Percentiles rank a stretch among this genome's conserved stretches.
Conservation (phyloP, 2,888 invertebrate genomes). For the Drosophila pseudotakahashii region DNA sequence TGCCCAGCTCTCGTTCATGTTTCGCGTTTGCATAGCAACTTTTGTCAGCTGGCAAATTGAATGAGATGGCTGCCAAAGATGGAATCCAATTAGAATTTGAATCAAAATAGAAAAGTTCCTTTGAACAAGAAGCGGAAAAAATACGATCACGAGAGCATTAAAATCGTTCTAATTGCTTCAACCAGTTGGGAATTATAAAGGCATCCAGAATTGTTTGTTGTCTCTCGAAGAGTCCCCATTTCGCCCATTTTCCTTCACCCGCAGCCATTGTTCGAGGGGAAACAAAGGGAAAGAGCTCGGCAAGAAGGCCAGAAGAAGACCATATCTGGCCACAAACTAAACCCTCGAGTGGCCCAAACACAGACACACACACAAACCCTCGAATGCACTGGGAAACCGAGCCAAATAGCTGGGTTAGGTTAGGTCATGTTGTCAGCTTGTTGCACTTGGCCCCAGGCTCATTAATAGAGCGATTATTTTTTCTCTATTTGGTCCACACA, state of each 20-base stretch:
- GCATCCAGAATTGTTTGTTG: background rate
- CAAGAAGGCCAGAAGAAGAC: conserved; percentile 1
- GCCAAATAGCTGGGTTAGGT: conserved; percentile 53
- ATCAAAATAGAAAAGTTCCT: conserved; percentile 40
- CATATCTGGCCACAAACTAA: conserved; percentile 38
- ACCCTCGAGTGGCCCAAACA: conserved; percentile 29
- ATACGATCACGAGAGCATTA: conserved; percentile 22
- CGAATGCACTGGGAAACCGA: conserved; percentile 16
- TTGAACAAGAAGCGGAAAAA: conserved; percentile 26
- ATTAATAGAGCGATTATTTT: conserved; percentile 76
- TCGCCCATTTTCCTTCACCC: conserved; percentile 1
- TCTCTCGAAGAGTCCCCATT: conserved; percentile 7
- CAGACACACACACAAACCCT: conserved; percentile 3
- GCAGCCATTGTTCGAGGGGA: conserved; percentile 13
- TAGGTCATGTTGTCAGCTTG: conserved; percentile 74
- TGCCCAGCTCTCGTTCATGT: conserved; percentile 21
- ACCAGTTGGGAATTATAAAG: conserved; percentile 22
- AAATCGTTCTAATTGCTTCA: conserved; percentile 32
- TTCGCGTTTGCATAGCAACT: conserved; percentile 71
- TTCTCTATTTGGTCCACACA: conserved; percentile 49
- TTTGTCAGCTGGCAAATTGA: conserved; percentile 59
- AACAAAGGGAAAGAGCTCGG: conserved; percentile 20
- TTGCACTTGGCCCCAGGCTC: conserved; percentile 80
- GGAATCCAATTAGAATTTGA: conserved; percentile 67
- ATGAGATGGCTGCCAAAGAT: conserved; percentile 43